Evolutionary conservation across 1,140 invertebrate genomes (phyloP), one percentile per base, ranked within the genome.

Genomic region (Stegodyphus dumicola): DNA sequence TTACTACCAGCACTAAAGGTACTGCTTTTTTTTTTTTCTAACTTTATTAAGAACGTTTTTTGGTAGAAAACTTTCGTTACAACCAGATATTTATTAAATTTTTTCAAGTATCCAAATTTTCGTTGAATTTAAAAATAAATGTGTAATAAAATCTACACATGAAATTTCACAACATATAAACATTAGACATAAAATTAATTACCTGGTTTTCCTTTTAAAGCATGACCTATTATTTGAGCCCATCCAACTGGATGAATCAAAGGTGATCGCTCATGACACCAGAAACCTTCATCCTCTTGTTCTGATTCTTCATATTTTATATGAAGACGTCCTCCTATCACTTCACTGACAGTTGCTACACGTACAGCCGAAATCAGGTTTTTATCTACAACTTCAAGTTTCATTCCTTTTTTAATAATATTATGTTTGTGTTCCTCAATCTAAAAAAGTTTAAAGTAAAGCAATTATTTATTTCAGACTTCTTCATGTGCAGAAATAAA

Each of bases 201-300:
- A 89, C 93, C 93, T 56, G 93, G 91, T 17, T 95, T 95, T 0
- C 96, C 96, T 71, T 95, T 94, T 11, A 99, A 92, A 66, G 94
- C 93, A 89, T 99, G 97, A 90, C 96, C 93, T 88, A 94, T 90
- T 90, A 94, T 90, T 86, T 92, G 92, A 0, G 97, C 96, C 98
- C 98, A 99, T 15, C 97, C 97, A 5, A 98, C 95, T 6, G 96
- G 96, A 92, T 99, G 97, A 86, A 99, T 96, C 7, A 99, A 92
- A 0, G 96, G 95, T 0, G 97, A 98, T 89, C 97, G 95, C 90
- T 98, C 96, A 88, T 99, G 97, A 89, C 96, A 98, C 97, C 97
- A 99, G 91, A 99, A 99, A 7, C 92, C 89, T 89, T 88, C 96
- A 89, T 94, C 93, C 88, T 95, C 95, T 73, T 94, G 93, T 9